Conservation (phyloP, 2,113 vertebrate genomes). For the Embiotoca jacksoni region DNA sequence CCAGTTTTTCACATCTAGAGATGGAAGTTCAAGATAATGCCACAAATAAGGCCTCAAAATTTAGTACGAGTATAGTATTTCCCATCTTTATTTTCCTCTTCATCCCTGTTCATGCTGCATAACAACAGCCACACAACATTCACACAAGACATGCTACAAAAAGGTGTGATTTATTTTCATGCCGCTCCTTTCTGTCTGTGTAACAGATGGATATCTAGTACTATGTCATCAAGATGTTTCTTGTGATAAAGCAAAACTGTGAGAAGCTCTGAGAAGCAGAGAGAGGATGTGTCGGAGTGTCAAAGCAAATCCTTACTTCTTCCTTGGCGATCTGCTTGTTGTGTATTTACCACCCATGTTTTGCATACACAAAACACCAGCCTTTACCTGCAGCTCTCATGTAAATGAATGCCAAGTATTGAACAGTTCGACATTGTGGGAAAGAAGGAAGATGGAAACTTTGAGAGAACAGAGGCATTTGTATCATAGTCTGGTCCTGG, state of each 20-base stretch:
- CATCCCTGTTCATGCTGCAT: not conserved
- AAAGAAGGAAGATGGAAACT: constrained; percentile 23
- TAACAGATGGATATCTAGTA: constrained; percentile 11
- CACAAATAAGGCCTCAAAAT: not conserved
- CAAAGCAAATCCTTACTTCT: constrained; percentile 34
- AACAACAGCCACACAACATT: not conserved
- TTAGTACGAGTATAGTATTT: not conserved
- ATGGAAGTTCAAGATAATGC: not conserved
- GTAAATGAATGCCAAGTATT: constrained; percentile 33
- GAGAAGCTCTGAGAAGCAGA: constrained; percentile 1
- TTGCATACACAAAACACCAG: constrained; percentile 23
- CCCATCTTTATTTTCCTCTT: not conserved
- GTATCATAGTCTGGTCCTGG: constrained; percentile 36
- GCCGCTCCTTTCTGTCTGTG: not conserved
- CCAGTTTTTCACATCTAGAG: constrained; percentile 1
- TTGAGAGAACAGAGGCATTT: constrained; percentile 50
- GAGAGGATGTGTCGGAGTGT: constrained; percentile 34
- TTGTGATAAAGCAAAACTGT: not conserved
- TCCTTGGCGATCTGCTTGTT: not conserved
- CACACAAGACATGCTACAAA: not conserved
- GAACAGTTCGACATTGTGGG: constrained; percentile 26
- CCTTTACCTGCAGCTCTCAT: constrained; percentile 31
- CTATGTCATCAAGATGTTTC: not conserved
- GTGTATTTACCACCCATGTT: constrained; percentile 5
- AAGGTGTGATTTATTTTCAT: constrained; percentile 7